Evolutionary conservation across 2,888 invertebrate genomes (phyloP).

Genomic region (Deilephila porcellus): DNA sequence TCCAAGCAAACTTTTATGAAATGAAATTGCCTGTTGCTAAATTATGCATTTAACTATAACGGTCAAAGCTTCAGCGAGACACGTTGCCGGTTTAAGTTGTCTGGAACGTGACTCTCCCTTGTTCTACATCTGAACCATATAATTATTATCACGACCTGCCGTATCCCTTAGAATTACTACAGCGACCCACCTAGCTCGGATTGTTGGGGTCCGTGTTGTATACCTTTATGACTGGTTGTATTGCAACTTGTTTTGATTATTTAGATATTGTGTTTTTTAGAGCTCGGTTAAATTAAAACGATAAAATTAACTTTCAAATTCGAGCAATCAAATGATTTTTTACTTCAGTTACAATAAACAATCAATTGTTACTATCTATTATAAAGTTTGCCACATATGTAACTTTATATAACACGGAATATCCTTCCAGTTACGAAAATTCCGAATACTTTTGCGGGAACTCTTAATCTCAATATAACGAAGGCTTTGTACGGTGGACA

Average conservation of each 20-base stretch:
- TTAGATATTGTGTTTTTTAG: no score
- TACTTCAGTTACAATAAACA: no score
- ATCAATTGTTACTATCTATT: no score
- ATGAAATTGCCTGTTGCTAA: neutral
- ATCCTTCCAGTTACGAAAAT: neutral
- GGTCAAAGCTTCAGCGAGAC: neutral
- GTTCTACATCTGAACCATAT: neutral
- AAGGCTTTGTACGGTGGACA: neutral
- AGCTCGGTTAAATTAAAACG: no score
- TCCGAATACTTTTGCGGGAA: neutral
- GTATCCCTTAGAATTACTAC: neutral
- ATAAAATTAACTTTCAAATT: no score
- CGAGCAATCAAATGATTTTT: no score
- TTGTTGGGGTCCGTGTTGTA: neutral
- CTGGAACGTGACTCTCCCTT: slow-evolving; percentile 17
- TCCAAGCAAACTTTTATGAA: neutral
- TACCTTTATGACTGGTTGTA: neutral
- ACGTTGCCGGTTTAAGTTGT: slow-evolving; percentile 1
- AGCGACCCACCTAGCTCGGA: neutral
- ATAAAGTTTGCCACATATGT: neutral
- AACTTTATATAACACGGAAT: neutral
- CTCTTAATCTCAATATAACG: slow-evolving; percentile 1
- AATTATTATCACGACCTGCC: neutral
- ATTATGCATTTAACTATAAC: neutral
- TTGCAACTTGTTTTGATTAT: neutral